Percentiles rank a stretch among this genome's conserved stretches.
Conservation (phyloP, 2,888 invertebrate species). For the Thereva nobilitata region DNA sequence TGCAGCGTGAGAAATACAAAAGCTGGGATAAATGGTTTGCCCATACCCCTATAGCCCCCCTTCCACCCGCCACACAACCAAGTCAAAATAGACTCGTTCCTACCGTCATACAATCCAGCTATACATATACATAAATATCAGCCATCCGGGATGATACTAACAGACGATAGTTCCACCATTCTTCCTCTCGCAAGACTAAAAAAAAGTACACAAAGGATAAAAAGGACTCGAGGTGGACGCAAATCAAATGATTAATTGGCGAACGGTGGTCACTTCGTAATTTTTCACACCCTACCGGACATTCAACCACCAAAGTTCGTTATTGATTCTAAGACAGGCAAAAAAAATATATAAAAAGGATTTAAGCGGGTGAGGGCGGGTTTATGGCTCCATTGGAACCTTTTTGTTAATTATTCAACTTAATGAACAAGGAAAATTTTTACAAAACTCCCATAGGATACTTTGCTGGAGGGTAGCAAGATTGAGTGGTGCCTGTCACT, state of each 20-base stretch:
- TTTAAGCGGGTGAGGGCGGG: background rate
- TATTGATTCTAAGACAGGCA: slow-evolving; percentile 30
- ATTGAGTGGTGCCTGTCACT: slow-evolving; percentile 20
- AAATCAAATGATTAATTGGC: slow-evolving; percentile 34
- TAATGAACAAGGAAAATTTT: slow-evolving; percentile 38
- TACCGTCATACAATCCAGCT: no score
- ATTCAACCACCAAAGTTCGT: slow-evolving; percentile 4
- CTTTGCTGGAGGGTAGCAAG: background rate
- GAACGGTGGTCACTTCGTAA: slow-evolving; percentile 29
- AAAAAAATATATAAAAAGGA: slow-evolving; percentile 3
- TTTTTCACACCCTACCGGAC: slow-evolving; percentile 21
- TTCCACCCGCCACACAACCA: no score
- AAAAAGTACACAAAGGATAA: slow-evolving; percentile 17
- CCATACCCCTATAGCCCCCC: no score
- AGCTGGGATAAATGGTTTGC: background rate
- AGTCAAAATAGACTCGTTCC: no score
- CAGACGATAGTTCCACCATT: no score
- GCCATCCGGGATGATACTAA: no score
- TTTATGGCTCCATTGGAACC: slow-evolving; percentile 22
- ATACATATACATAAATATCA: no score
- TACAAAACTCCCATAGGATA: no score
- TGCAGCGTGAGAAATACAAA: slow-evolving; percentile 4
- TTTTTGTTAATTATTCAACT: slow-evolving; percentile 42
- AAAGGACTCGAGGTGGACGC: slow-evolving; percentile 26
- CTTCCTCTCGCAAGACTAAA: background rate